These are phyloP conservation scores for Sinosuthora webbiana DNA, from an alignment of 2,113 vertebrate species.

Conservation along the genomic window DNA sequence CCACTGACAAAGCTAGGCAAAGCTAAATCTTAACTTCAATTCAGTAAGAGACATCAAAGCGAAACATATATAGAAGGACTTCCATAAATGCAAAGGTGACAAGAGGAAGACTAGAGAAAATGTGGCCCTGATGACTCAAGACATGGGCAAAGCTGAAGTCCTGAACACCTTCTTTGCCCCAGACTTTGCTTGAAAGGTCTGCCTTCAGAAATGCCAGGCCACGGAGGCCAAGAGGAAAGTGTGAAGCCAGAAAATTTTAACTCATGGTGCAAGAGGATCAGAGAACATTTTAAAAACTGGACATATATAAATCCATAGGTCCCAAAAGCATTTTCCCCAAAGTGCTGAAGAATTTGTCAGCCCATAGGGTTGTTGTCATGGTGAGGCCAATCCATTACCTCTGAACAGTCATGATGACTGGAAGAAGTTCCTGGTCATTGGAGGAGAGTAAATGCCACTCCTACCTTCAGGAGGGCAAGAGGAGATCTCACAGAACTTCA, in stretches of 20 bases:
- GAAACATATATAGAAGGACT: neutral
- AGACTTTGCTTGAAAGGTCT: neutral
- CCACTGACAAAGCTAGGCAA: neutral
- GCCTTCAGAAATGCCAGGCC: neutral
- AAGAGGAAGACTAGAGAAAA: neutral
- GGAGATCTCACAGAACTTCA: neutral
- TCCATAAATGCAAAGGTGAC: neutral
- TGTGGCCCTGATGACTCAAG: neutral
- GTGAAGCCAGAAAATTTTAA: neutral
- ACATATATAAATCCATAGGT: neutral
- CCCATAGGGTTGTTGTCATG: neutral
- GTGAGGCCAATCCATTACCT: neutral
- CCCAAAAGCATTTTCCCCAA: rapidly evolving
- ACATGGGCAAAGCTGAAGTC: neutral
- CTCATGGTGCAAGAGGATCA: neutral
- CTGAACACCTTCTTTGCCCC: neutral
- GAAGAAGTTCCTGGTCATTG: neutral
- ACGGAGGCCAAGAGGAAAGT: neutral
- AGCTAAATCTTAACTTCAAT: neutral
- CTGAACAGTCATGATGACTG: neutral
- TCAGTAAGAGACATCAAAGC: neutral
- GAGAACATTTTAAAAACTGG: neutral
- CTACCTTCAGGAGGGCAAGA: neutral
- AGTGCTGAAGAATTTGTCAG: neutral
- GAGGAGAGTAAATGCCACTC: neutral